A percentile compares a stretch with the other conserved stretches of the same genome.
Evolutionary conservation across 2,113 vertebrate species (phyloP).

Genomic region (Lagopus muta): DNA sequence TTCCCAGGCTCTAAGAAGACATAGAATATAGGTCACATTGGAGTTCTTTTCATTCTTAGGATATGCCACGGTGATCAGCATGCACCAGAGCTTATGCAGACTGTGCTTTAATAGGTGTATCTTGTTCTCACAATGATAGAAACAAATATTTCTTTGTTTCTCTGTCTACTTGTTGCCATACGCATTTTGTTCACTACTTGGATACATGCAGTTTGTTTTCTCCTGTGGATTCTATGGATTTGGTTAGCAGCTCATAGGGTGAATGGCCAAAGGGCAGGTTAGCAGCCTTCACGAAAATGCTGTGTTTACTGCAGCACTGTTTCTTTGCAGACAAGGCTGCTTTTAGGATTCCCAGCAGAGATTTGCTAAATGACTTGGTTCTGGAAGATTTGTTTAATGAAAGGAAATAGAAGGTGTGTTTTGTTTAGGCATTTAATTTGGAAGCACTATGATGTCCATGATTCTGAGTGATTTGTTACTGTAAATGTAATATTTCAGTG

Average conservation of each 20-base stretch:
- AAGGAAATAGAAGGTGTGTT: neutral
- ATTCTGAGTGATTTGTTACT: neutral
- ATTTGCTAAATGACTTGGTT: neutral
- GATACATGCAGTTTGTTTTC: neutral
- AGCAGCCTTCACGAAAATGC: neutral
- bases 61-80: slow-evolving; percentile 37
- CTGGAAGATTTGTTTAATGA: neutral
- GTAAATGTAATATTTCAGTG: neutral
- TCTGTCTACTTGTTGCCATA: slow-evolving; percentile 50
- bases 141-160: slow-evolving; percentile 66
- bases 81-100: slow-evolving; percentile 21
- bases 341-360: neutral
- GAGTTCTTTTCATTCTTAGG: slow-evolving; percentile 65
- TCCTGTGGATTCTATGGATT: neutral
- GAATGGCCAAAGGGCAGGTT: fast-evolving
- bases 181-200: neutral
- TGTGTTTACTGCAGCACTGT: neutral
- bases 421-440: neutral
- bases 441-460: neutral
- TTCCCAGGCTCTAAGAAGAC: slow-evolving; percentile 66
- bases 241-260: neutral
- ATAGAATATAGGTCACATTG: slow-evolving; percentile 67
- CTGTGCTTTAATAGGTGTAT: slow-evolving; percentile 20
- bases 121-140: slow-evolving; percentile 60
- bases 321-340: neutral